Evolutionary conservation across 2,113 vertebrate genomes (phyloP), one percentile per base, ranked within the genome.

Genomic region (Meleagris gallopavo): DNA sequence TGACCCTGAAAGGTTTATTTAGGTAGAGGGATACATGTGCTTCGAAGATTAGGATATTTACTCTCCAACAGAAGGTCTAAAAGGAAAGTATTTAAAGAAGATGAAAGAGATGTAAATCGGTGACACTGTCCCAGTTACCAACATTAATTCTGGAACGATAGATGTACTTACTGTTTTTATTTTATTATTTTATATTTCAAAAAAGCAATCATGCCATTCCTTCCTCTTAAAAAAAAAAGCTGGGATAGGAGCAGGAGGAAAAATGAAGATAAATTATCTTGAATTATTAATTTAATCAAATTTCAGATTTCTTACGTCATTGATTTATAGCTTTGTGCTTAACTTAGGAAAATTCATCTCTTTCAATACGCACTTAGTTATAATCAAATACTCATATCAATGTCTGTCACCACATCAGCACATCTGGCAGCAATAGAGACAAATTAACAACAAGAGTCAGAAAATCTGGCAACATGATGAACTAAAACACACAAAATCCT

Each of bases 401-500:
- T 94, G 96, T 97, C 97, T 98, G 97, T 97, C 94, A 97, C 92
- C 96, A 96, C 97, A 97, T 97, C 96, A 89, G 95, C 97, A 97
- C 98, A 98, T 98, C 98, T 98, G 98, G 98, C 95, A 98, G 93
- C 96, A 97, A 98, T 98, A 94, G 98, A 97, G 95, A 95, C 97
- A 98, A 98, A 98, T 98, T 98, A 98, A 97, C 94, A 97, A 4
- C 83, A 90, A 95, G 96, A 98, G 95, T 96, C 95, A 64, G 93
- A 98, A 98, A 98, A 98, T 98, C 96, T 98, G 97, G 97, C 97
- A 96, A 89, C 92, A 97, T 91, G 97, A 98, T 98, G 98, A 98
- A 97, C 62, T 90, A 62, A 94, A 96, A 96, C 97, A 98, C 77
- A 86, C 38, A 91, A 97, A 98, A 98, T 97, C 96, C 93, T 97